Evolutionary conservation across 2,888 invertebrate species (phyloP).

Genomic region (Metalampra italica): DNA sequence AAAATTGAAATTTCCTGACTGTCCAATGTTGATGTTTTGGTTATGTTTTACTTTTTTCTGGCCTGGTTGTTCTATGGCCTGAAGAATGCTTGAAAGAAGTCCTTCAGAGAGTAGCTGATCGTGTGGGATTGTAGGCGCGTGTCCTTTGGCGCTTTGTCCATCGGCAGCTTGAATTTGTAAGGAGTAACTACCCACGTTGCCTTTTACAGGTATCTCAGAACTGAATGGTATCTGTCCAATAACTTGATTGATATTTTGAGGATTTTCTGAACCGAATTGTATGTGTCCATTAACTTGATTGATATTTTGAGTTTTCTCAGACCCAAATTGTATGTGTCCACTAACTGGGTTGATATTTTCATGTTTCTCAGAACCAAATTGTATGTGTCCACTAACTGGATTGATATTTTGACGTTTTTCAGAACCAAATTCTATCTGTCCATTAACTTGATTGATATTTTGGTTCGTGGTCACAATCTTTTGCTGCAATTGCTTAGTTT

Average conservation of each 20-base stretch:
- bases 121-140: conserved; percentile 79
- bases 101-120: conserved; percentile 88
- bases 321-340: conserved; percentile 20
- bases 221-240: conserved; percentile 23
- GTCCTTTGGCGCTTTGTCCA: conserved; percentile 56
- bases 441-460: conserved; percentile 36
- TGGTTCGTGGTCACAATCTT: conserved; percentile 53
- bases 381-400: conserved; percentile 27
- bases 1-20: conserved; percentile 19
- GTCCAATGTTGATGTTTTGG: background rate
- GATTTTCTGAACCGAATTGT: conserved; percentile 10
- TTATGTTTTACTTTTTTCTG: conserved; percentile 14
- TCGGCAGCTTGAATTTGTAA: conserved; percentile 87
- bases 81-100: conserved; percentile 87
- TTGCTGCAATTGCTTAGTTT: conserved; percentile 60
- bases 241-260: conserved; percentile 41
- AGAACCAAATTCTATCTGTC: conserved; percentile 19
- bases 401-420: conserved; percentile 37
- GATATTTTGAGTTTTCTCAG: conserved; percentile 33
- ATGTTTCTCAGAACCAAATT: conserved; percentile 11
- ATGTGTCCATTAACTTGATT: conserved; percentile 32
- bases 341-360: conserved; percentile 43
- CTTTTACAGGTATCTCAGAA: conserved; percentile 69
- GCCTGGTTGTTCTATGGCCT: conserved; percentile 87
- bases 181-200: conserved; percentile 82